Conservation (phyloP, 1,140 invertebrate species). For the Anastrepha ludens region DNA sequence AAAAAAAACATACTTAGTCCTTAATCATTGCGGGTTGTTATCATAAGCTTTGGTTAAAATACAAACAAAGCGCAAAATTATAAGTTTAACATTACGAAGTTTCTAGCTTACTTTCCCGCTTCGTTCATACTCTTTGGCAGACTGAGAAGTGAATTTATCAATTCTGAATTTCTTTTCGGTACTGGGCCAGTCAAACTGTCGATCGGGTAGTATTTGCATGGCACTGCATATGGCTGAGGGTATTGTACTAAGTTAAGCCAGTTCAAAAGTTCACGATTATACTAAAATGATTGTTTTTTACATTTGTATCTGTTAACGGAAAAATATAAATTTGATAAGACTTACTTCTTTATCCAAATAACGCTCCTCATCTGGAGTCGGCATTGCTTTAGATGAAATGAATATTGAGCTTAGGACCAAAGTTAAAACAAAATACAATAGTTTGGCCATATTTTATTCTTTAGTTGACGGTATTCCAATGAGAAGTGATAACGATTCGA, state of each 20-base stretch:
- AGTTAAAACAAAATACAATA: slow-evolving; percentile 14
- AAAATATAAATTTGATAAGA: slow-evolving; percentile 4
- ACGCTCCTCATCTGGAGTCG: slow-evolving; percentile 71
- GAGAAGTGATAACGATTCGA: slow-evolving; percentile 48
- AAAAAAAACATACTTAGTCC: neutral
- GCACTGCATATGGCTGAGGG: slow-evolving; percentile 58
- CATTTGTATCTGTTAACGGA: neutral
- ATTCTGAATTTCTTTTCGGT: slow-evolving; percentile 82
- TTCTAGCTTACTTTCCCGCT: slow-evolving; percentile 77
- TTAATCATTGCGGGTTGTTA: neutral
- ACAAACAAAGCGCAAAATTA: neutral
- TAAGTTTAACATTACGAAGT: neutral
- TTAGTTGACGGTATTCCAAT: slow-evolving; percentile 51
- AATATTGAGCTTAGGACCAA: slow-evolving; percentile 3
- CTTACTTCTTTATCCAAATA: slow-evolving; percentile 71
- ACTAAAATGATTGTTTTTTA: slow-evolving; percentile 55
- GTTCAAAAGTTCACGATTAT: slow-evolving; percentile 66
- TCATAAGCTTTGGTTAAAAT: neutral
- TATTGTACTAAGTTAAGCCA: slow-evolving; percentile 65
- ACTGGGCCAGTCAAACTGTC: slow-evolving; percentile 64
- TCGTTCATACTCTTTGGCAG: slow-evolving; percentile 84
- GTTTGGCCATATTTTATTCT: slow-evolving; percentile 26
- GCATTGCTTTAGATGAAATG: slow-evolving; percentile 56
- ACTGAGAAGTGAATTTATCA: slow-evolving; percentile 83
- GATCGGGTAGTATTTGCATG: slow-evolving; percentile 63